Percentiles rank a stretch among this genome's conserved stretches.
phyloP scores from a whole-genome alignment of 2,113 vertebrate species.

The Laterallus jamaicensis region DNA sequence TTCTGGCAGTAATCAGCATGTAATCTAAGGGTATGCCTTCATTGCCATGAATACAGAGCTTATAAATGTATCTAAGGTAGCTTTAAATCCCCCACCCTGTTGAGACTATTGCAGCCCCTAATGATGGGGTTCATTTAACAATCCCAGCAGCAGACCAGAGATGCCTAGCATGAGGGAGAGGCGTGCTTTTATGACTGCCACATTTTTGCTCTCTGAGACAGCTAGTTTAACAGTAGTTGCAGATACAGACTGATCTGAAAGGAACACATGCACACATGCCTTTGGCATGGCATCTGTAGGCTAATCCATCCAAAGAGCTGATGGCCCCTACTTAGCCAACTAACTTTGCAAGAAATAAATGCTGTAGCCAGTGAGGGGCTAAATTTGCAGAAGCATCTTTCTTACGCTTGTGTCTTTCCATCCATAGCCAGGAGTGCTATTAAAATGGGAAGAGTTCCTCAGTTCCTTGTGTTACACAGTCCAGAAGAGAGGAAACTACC shows the following conservation, averaged over 20 bases:
- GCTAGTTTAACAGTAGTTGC: neutral
- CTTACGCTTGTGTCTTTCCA: neutral
- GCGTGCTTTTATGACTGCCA: neutral
- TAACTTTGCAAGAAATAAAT: neutral
- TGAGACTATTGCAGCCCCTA: neutral
- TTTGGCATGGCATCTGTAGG: neutral
- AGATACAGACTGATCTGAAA: neutral
- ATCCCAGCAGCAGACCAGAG: neutral
- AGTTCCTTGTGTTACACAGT: neutral
- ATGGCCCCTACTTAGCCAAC: neutral
- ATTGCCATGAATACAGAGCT: neutral
- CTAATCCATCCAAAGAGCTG: neutral
- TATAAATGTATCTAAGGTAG: neutral
- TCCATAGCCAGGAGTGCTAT: neutral
- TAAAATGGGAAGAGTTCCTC: neutral
- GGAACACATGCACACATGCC: neutral
- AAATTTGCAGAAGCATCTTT: neutral
- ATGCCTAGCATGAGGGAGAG: neutral
- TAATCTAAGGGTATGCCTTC: neutral
- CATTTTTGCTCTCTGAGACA: neutral
- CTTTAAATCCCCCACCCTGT: neutral
- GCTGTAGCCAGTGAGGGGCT: neutral
- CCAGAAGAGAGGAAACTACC: neutral
- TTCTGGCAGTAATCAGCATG: neutral
- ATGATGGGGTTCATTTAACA: neutral